Evolutionary conservation across 2,113 vertebrate species (phyloP).

Genomic region (Gulo gulo): DNA sequence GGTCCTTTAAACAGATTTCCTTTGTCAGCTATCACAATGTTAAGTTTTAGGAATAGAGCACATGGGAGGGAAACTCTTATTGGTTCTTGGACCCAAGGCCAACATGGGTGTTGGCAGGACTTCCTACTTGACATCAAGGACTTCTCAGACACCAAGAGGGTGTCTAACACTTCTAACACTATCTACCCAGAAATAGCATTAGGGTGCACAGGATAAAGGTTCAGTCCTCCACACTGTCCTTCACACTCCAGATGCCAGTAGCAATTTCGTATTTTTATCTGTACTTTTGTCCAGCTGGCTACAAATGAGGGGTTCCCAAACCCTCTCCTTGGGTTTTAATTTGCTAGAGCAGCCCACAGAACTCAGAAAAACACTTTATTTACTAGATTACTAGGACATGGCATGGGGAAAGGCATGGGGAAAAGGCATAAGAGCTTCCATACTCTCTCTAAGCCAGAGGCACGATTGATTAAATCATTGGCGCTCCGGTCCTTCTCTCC

Average conservation of each 20-base stretch:
- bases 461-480: not conserved
- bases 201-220: not conserved
- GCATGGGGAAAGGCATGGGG: not conserved
- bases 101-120: not conserved
- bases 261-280: not conserved
- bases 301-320: not conserved
- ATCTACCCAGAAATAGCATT: not conserved
- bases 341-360: not conserved
- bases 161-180: not conserved
- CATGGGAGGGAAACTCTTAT: not conserved
- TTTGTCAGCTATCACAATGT: not conserved
- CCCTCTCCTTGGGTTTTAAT: not conserved
- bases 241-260: not conserved
- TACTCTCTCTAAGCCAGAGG: not conserved
- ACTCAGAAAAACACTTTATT: not conserved
- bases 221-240: not conserved
- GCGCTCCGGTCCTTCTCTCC: not conserved
- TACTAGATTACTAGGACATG: not conserved
- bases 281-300: not conserved
- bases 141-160: not conserved
- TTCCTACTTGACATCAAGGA: not conserved
- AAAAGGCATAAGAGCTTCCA: not conserved
- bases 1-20: not conserved
- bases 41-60: not conserved
- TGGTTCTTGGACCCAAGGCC: not conserved